Evolutionary conservation across 1,140 invertebrate species (phyloP).

Genomic region (Penaeus indicus): DNA sequence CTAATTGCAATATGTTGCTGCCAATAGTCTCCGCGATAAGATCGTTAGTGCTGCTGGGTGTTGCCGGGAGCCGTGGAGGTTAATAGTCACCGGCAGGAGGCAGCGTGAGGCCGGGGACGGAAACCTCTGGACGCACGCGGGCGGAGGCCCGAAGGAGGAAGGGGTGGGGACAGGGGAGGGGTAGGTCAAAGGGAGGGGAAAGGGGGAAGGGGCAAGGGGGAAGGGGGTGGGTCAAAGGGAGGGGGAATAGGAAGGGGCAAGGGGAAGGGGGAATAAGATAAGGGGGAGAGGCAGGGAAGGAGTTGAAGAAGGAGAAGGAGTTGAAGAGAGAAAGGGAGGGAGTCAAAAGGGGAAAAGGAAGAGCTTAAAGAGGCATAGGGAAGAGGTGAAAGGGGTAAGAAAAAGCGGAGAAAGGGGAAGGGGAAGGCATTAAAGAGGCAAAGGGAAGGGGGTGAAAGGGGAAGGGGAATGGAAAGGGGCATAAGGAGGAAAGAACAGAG

Average conservation of each 20-base stretch:
- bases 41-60: slow-evolving; percentile 40
- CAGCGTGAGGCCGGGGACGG: slow-evolving; percentile 39
- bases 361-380: not conserved
- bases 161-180: not conserved
- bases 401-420: too few species aligned
- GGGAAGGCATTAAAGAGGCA: too few species aligned
- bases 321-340: too few species aligned
- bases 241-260: not conserved
- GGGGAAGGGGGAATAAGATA: too few species aligned
- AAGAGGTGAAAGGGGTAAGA: not conserved
- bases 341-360: not conserved
- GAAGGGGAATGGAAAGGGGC: too few species aligned
- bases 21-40: slow-evolving; percentile 52
- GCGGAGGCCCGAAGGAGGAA: not conserved
- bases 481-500: too few species aligned
- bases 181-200: not conserved
- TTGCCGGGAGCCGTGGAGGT: slow-evolving; percentile 32
- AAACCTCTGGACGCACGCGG: not conserved
- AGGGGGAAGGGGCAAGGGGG: not conserved
- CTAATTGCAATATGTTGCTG: slow-evolving; percentile 63
- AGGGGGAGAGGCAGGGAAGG: too few species aligned
- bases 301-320: too few species aligned
- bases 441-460: too few species aligned
- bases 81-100: slow-evolving; percentile 55
- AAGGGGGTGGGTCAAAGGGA: not conserved